Percentiles rank a stretch among this genome's conserved stretches.
These are phyloP conservation scores for Phengaris alcon DNA, from an alignment of 2,888 invertebrate species.

Conservation along the genomic window DNA sequence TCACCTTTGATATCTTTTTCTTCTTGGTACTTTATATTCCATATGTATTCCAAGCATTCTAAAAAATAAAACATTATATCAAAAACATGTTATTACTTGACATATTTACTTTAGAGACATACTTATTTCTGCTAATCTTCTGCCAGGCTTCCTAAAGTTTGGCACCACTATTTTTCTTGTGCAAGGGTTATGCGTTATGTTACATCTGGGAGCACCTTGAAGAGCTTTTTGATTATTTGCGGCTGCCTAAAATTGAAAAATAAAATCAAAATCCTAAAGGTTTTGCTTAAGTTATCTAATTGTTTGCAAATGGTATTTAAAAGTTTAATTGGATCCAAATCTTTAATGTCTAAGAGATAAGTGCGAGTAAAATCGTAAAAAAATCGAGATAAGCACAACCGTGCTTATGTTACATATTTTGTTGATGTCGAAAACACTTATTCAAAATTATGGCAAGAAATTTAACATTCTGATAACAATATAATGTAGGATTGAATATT, in stretches of 20 bases:
- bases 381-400: too few species aligned
- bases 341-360: too few species aligned
- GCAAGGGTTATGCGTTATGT: background rate
- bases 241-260: background rate
- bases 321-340: too few species aligned
- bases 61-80: background rate
- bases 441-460: too few species aligned
- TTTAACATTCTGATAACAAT: too few species aligned
- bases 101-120: background rate
- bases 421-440: too few species aligned
- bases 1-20: background rate
- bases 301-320: too few species aligned
- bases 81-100: background rate
- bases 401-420: too few species aligned
- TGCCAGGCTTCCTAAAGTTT: conserved; percentile 1
- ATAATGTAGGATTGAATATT: background rate
- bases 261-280: background rate
- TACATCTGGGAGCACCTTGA: background rate
- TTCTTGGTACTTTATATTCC: conserved; percentile 29
- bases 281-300: too few species aligned
- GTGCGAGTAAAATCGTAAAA: too few species aligned
- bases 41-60: conserved; percentile 32
- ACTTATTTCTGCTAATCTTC: conserved; percentile 17
- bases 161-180: background rate
- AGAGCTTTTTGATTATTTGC: background rate